phyloP scores from a whole-genome alignment of 2,113 vertebrate genomes.

The Halcyon malimbica region DNA sequence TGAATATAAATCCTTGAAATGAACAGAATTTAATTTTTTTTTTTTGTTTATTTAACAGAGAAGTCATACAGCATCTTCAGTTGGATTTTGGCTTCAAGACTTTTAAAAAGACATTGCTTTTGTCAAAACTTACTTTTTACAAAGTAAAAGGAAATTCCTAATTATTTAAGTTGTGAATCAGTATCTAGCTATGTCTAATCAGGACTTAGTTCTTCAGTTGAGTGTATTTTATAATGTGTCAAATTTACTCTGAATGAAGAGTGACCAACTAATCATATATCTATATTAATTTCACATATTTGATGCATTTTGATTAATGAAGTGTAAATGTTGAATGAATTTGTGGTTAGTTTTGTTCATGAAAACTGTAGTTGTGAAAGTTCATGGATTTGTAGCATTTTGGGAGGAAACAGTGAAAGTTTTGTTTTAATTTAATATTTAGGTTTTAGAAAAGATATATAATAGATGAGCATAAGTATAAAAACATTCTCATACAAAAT shows the following conservation, averaged over 20 bases:
- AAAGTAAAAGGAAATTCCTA: neutral
- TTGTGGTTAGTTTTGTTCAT: neutral
- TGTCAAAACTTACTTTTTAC: neutral
- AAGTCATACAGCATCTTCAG: neutral
- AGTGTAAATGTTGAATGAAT: neutral
- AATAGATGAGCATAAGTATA: neutral
- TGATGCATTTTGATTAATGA: neutral
- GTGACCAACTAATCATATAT: neutral
- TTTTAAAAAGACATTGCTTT: neutral
- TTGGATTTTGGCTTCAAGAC: neutral
- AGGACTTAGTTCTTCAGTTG: neutral
- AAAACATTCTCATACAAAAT: neutral
- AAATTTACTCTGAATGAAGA: neutral
- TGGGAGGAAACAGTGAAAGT: neutral
- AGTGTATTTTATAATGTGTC: neutral
- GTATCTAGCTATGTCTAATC: neutral
- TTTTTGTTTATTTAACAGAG: neutral
- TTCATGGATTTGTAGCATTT: neutral
- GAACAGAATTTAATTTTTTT: neutral
- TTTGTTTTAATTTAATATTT: neutral
- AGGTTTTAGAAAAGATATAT: neutral
- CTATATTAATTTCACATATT: neutral
- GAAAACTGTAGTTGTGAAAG: neutral
- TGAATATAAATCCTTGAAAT: neutral
- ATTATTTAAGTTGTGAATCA: neutral